Percentiles rank a stretch among this genome's conserved stretches.
These are phyloP conservation scores for Diloba caeruleocephala DNA, from an alignment of 2,888 invertebrate genomes.

Conservation along the genomic window DNA sequence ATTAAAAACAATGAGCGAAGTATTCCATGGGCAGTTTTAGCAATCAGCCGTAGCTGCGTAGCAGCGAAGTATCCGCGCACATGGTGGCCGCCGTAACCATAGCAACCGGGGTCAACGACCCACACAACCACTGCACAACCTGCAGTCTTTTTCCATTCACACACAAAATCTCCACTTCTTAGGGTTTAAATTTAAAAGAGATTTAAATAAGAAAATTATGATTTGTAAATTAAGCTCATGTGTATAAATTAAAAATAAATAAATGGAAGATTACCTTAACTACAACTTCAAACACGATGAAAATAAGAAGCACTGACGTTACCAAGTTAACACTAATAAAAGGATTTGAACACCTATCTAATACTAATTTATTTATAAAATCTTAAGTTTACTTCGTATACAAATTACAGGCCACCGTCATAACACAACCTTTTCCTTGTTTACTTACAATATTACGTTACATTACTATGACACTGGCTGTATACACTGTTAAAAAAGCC, in stretches of 20 bases:
- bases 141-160: conserved; percentile 50
- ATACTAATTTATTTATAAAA: conserved; percentile 22
- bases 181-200: neutral
- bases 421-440: conserved; percentile 54
- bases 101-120: conserved; percentile 82
- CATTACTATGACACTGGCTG: conserved; percentile 50
- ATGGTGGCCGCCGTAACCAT: conserved; percentile 79
- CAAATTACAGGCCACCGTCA: conserved; percentile 61
- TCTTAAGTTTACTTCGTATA: conserved; percentile 56
- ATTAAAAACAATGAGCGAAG: conserved; percentile 34
- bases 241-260: neutral
- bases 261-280: conserved; percentile 35
- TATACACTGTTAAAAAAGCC: conserved; percentile 53
- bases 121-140: conserved; percentile 69
- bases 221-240: no score
- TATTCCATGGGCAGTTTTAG: conserved; percentile 59
- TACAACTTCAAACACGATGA: neutral
- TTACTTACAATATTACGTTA: conserved; percentile 45
- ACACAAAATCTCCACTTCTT: conserved; percentile 10
- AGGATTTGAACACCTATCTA: conserved; percentile 25
- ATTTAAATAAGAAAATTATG: neutral
- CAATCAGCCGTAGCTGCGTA: conserved; percentile 63
- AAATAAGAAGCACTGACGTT: conserved; percentile 25
- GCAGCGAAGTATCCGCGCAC: conserved; percentile 64
- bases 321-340: conserved; percentile 10